phyloP scores from a whole-genome alignment of 2,797 vertebrate species.

The Eurystomus glaucurus region DNA sequence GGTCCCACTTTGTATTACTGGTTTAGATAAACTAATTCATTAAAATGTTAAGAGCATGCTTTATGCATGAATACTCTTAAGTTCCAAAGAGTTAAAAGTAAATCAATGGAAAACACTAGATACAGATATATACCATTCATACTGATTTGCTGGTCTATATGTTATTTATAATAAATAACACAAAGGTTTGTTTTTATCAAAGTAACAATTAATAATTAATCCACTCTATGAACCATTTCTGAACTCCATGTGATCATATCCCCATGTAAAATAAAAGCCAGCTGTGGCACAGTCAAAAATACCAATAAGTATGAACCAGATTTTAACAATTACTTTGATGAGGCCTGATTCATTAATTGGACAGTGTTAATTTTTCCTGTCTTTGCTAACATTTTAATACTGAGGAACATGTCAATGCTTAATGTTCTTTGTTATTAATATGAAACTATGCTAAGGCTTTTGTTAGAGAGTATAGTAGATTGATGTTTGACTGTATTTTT shows the following conservation, averaged over 20 bases:
- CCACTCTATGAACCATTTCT: background rate
- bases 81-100: background rate
- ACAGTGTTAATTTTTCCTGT: background rate
- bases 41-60: background rate
- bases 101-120: background rate
- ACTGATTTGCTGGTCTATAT: background rate
- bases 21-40: slow-evolving; percentile 3
- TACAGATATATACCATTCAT: background rate
- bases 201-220: background rate
- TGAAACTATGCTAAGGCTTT: background rate
- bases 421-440: background rate
- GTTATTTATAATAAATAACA: background rate
- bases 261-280: background rate
- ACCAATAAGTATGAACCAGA: background rate
- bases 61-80: background rate
- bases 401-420: background rate
- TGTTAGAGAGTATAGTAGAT: background rate
- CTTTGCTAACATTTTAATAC: background rate
- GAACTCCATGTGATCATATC: background rate
- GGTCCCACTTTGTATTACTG: background rate
- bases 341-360: background rate
- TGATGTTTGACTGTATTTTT: background rate
- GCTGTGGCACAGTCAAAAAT: background rate
- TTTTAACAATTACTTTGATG: background rate
- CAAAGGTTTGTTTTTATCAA: background rate